Conservation (phyloP, 2,113 vertebrate species). For the Notothenia rossii region DNA sequence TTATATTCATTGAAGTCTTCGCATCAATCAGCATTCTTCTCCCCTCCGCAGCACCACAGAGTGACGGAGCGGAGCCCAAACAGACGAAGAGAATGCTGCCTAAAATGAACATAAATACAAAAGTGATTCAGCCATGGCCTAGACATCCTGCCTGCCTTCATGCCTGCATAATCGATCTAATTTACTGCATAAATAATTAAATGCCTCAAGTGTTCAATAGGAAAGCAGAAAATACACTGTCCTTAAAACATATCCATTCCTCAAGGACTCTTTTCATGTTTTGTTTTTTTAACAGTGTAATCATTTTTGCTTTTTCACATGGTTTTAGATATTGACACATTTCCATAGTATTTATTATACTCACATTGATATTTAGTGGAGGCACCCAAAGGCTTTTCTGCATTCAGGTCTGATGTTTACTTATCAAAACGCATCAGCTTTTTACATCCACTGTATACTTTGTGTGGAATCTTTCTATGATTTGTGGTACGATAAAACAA, state of each 20-base stretch:
- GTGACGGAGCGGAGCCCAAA: slow-evolving; percentile 50
- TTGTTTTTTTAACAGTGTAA: neutral
- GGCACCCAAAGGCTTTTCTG: neutral
- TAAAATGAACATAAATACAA: slow-evolving; percentile 67
- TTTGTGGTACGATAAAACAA: neutral
- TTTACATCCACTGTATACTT: neutral
- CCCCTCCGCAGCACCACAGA: slow-evolving; percentile 29
- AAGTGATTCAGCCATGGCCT: slow-evolving; percentile 59
- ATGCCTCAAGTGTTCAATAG: slow-evolving; percentile 68
- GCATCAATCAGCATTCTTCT: slow-evolving; percentile 66
- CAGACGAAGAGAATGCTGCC: slow-evolving; percentile 52
- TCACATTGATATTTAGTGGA: slow-evolving; percentile 8
- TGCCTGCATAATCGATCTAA: slow-evolving; percentile 68
- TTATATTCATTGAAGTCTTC: slow-evolving; percentile 64
- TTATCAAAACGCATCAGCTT: neutral
- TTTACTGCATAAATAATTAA: slow-evolving; percentile 76
- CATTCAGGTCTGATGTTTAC: slow-evolving; percentile 5
- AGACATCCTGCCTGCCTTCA: slow-evolving; percentile 60
- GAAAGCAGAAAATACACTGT: slow-evolving; percentile 43
- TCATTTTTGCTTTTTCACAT: slow-evolving; percentile 12
- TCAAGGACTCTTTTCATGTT: neutral
- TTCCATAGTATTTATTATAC: neutral
- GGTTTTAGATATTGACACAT: neutral
- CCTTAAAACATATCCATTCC: slow-evolving; percentile 9
- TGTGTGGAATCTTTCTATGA: neutral